Evolutionary conservation across 2,888 invertebrate genomes (phyloP), one percentile per base, ranked within the genome.

Genomic region (Eupsilia transversa): DNA sequence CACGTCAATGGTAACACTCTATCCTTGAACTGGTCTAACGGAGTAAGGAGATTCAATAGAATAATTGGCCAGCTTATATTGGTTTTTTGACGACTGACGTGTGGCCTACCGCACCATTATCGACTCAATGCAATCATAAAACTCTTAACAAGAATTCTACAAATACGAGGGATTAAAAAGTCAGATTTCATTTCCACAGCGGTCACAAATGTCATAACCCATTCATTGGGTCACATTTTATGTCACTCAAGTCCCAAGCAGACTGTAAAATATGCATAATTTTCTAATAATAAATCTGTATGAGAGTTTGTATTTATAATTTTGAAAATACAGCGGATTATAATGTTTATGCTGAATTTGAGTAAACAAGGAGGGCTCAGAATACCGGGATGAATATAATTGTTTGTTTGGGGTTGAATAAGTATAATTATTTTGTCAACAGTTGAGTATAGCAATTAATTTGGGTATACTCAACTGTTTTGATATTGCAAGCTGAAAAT

Each of bases 191-290:
- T 69, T 72, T 49, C 0, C 30, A 41, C 27, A 23, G 35, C 27
- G 71, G 65, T 59, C 67, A 46, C 60, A 52, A 65, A 81, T 38
- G 67, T 46, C 77, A 77, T 69, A 69, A 63, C 71, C 77, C 76
- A 79, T 82, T 79, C 78, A 77, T 66, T 72, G 74, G 68, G 61
- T 79, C 74, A 80, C 74, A 72, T 82, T 86, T 87, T 57, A 82
- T 69, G 82, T 80, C 80, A 78, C 80, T 84, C 86, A 73, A 66
- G 38, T 72, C 70, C 72, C 74, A 49, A 33, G 46, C 79, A 77
- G 67, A 78, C 70, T 66, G 69, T 86, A 76, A 84, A 86, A 86
- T 87, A 84, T 80, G 82, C 78, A 86, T 80, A 80, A 82, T 82
- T 74, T 80, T 80, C 72, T 77, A 84, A 87, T 86, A 87, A 87